phyloP scores from a whole-genome alignment of 2,113 vertebrate species.

The Zosterops pallidus region DNA sequence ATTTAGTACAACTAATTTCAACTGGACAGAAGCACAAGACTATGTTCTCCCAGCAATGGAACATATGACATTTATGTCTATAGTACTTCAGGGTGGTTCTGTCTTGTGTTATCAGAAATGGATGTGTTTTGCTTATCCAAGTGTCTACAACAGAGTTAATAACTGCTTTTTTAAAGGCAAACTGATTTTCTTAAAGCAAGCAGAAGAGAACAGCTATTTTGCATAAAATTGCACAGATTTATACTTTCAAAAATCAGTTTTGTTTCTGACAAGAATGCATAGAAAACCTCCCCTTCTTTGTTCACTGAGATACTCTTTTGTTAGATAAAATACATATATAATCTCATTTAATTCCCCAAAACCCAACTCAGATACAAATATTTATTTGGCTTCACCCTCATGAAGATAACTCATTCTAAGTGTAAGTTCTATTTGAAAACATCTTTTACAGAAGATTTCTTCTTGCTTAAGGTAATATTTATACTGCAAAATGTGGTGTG shows the following conservation, averaged over 20 bases:
- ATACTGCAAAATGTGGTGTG: neutral
- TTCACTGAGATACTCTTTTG: neutral
- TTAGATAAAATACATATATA: neutral
- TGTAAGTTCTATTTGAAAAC: neutral
- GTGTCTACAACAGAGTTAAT: neutral
- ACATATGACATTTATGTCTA: neutral
- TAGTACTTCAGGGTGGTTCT: neutral
- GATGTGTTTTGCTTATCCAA: neutral
- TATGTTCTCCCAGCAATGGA: neutral
- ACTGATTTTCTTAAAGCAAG: neutral
- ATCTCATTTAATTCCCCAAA: neutral
- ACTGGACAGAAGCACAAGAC: neutral
- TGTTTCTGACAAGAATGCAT: neutral
- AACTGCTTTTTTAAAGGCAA: neutral
- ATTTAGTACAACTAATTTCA: neutral
- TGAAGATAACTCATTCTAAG: neutral
- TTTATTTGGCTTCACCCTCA: neutral
- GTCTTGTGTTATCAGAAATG: neutral
- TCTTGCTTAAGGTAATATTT: neutral
- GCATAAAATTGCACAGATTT: constrained; percentile 27
- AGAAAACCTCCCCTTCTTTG: neutral
- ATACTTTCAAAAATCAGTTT: constrained; percentile 11
- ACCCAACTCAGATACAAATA: neutral
- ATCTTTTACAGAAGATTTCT: neutral
- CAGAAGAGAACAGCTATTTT: neutral